Evolutionary conservation across 2,888 invertebrate species (phyloP), one percentile per base, ranked within the genome.

Genomic region (Dione juno): DNA sequence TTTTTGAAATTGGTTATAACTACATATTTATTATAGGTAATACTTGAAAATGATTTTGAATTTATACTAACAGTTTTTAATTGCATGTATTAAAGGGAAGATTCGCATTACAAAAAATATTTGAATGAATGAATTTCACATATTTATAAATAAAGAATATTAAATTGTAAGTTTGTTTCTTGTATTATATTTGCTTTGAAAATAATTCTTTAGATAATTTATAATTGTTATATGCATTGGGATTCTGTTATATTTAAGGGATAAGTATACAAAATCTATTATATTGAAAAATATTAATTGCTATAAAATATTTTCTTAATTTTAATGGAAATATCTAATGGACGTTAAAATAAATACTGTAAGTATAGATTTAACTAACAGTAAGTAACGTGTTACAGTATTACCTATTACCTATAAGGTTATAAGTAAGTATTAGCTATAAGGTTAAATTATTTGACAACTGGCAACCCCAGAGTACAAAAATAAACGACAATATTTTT

Each of bases 261-360:
- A 6, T 16, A 14, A 21, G 28, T 28, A 19, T 16, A 40, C 19
- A 58, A 41, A 40, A n/a, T 45, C 0, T n/a, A 10, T 50, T 11
- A 11, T 35, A 45, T 45, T 43, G 14, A 45, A 61, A n/a, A 61
- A 61, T 61, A 35, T 61, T 28, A 45, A 28, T 45, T 35, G 28
- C 50, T 64, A 40, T 64, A 40, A 11, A 50, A 40, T 13, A 13
- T 40, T 37, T 35, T 19, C 35, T 37, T 50, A 64, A 35, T 64
- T 64, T 67, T 53, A 74, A 50, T 11, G 57, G 52, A 61, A 74
- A 72, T 70, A 63, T 65, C 66, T 71, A 72, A 66, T 77, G 76
- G 76, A 77, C 77, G 77, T 76, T 66, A 70, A 73, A 70, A 72
- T 71, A 75, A 74, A 70, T 76, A 76, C 74, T 72, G 69, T 70